Conservation (phyloP, 2,113 vertebrate genomes). For the Oceanites oceanicus region DNA sequence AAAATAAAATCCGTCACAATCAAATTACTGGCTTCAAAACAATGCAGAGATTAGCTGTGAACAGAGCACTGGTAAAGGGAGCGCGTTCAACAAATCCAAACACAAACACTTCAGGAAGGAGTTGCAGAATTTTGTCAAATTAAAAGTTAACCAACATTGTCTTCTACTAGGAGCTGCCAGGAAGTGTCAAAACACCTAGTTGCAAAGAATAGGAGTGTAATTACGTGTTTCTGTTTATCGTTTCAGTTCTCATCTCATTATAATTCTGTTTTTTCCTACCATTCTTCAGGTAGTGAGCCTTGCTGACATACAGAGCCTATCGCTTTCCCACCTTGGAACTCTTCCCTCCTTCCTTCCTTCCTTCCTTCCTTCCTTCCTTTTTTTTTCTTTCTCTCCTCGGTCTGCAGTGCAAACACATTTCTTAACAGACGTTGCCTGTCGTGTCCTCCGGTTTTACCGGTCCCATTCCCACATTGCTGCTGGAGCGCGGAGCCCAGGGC, state of each 20-base stretch:
- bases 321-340: not conserved
- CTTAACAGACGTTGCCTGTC: not conserved
- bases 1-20: constrained; percentile 29
- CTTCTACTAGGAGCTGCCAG: constrained; percentile 68
- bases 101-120: constrained; percentile 48
- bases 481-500: not conserved
- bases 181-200: constrained; percentile 72
- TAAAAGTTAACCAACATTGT: constrained; percentile 73
- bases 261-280: constrained; percentile 6
- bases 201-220: constrained; percentile 69
- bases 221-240: constrained; percentile 73
- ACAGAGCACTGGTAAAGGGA: not conserved
- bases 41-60: not conserved
- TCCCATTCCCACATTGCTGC: not conserved
- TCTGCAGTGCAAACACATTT: not conserved
- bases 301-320: not conserved
- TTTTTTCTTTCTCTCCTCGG: not conserved
- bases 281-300: constrained; percentile 34
- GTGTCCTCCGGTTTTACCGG: not conserved
- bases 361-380: not conserved
- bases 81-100: constrained; percentile 44
- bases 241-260: constrained; percentile 63
- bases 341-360: not conserved
- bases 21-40: constrained; percentile 36
- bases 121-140: constrained; percentile 68